phyloP scores from a whole-genome alignment of 1,140 invertebrate species.

The Drosophila prosaltans region DNA sequence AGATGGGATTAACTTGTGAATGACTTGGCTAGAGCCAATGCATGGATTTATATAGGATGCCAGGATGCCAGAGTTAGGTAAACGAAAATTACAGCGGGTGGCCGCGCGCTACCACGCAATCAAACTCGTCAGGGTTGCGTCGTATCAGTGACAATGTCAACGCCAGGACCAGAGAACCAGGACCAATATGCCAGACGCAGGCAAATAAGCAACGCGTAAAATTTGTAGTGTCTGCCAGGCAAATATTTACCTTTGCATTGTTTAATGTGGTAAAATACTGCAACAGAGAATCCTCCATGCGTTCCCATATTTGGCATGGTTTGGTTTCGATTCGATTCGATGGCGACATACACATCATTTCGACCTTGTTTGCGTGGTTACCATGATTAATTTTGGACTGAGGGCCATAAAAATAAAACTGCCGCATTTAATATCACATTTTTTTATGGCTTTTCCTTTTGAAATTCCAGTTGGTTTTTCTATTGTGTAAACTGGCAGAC shows the following conservation, averaged over 20 bases:
- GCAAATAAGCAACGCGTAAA: conserved; percentile 57
- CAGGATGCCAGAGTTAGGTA: conserved; percentile 38
- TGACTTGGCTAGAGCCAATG: conserved; percentile 32
- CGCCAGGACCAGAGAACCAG: conserved; percentile 59
- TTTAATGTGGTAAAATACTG: conserved; percentile 66
- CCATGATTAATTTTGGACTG: conserved; percentile 61
- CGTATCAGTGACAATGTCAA: conserved; percentile 55
- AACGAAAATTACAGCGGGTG: conserved; percentile 55
- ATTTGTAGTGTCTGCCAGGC: conserved; percentile 41
- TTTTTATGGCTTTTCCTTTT: conserved; percentile 28
- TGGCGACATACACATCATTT: not conserved
- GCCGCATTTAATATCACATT: not conserved
- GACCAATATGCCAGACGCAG: conserved; percentile 70
- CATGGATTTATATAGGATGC: conserved; percentile 51
- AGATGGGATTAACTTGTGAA: conserved; percentile 47
- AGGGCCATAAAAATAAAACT: conserved; percentile 46
- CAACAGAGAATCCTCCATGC: not conserved
- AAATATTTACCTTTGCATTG: conserved; percentile 78
- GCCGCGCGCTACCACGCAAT: conserved; percentile 38
- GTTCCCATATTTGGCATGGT: not conserved
- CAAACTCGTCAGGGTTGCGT: conserved; percentile 31
- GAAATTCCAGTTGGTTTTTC: conserved; percentile 29
- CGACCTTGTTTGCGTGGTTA: not conserved
- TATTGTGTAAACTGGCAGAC: conserved; percentile 35
- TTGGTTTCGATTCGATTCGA: not conserved